phyloP scores from a whole-genome alignment of 92 coral and sea anemone species.

The Zoanthus gigantus region DNA sequence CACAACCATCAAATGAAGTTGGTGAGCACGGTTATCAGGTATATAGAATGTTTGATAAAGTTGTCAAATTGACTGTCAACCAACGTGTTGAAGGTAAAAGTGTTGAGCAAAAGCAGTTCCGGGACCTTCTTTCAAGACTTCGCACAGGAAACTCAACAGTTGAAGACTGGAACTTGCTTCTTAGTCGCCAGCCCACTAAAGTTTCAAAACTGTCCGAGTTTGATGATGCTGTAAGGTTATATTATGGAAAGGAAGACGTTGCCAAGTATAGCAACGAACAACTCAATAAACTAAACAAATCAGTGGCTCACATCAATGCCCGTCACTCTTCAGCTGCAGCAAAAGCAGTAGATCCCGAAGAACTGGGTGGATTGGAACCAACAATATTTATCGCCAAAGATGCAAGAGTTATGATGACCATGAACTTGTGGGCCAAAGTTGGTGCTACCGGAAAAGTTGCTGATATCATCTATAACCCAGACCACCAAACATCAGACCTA shows the following conservation, averaged over 20 bases:
- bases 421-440: slow-evolving; percentile 9
- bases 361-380: slow-evolving; percentile 9
- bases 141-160: slow-evolving; percentile 11
- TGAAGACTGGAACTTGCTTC: slow-evolving; percentile 67
- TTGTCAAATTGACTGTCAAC: no score
- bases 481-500: slow-evolving; percentile 43
- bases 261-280: slow-evolving; percentile 7
- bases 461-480: slow-evolving; percentile 22
- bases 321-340: slow-evolving; percentile 7
- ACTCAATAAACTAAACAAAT: background rate
- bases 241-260: slow-evolving; percentile 13
- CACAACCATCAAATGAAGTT: slow-evolving; percentile 22
- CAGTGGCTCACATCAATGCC: slow-evolving; percentile 7
- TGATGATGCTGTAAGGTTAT: slow-evolving; percentile 6
- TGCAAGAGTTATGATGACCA: slow-evolving; percentile 12
- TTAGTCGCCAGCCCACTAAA: slow-evolving; percentile 61
- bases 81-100: background rate
- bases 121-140: slow-evolving; percentile 28
- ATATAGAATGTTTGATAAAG: no score
- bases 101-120: slow-evolving; percentile 14
- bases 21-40: slow-evolving; percentile 14
- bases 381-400: slow-evolving; percentile 9
- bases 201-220: slow-evolving; percentile 23
- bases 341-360: slow-evolving; percentile 5
- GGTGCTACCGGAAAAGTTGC: slow-evolving; percentile 11